phyloP scores from a whole-genome alignment of 2,113 vertebrate species.

The Ramphastos sulfuratus region DNA sequence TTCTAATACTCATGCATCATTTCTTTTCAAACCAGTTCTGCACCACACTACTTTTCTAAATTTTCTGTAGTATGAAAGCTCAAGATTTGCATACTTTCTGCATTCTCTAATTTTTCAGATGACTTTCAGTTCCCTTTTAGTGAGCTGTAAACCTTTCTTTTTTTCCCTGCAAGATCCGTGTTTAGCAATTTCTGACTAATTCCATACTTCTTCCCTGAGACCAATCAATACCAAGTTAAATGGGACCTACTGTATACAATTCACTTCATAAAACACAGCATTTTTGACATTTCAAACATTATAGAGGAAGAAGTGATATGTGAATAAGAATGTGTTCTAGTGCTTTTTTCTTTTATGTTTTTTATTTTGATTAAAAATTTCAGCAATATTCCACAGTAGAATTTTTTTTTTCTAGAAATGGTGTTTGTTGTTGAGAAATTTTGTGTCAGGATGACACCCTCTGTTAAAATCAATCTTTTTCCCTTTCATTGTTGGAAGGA shows the following conservation, averaged over 20 bases:
- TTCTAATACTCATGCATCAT: not conserved
- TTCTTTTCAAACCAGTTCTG: not conserved
- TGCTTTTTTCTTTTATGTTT: accelerated
- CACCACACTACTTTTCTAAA: accelerated
- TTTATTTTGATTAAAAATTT: not conserved
- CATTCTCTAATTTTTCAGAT: not conserved
- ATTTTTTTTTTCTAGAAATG: not conserved
- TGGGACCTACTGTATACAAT: accelerated
- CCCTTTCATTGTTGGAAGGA: not conserved
- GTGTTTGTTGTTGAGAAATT: not conserved
- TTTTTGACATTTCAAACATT: not conserved
- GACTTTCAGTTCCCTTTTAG: not conserved
- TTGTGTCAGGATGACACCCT: not conserved
- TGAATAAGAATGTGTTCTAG: accelerated
- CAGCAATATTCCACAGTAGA: not conserved
- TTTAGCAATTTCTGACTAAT: not conserved
- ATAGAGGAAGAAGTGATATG: not conserved
- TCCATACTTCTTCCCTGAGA: not conserved
- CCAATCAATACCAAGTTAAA: not conserved
- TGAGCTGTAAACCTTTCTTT: accelerated
- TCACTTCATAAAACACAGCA: not conserved
- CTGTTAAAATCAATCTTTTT: not conserved
- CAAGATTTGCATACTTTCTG: not conserved
- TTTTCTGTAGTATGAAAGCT: not conserved
- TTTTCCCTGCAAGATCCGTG: not conserved